A percentile compares a stretch with the other conserved stretches of the same genome.
Conservation (phyloP, 2,113 vertebrate species). For the Danio rerio region GRCz12tu NC_133179.1:13418501-13419000, state of each 20-base stretch:
- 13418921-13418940: constrained; percentile 63
- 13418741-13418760: not conserved
- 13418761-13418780: not conserved
- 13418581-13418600: constrained; percentile 82
- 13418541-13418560: constrained; percentile 76
- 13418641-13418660: constrained; percentile 80
- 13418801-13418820: constrained; percentile 36
- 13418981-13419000: constrained; percentile 64
- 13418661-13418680: constrained; percentile 8
- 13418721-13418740: not conserved
- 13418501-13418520: not conserved
- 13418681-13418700: not conserved
- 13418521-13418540: constrained; percentile 70
- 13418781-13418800: not conserved
- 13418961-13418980: constrained; percentile 70
- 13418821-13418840: constrained; percentile 58
- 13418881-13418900: constrained; percentile 55
- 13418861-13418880: constrained; percentile 62
- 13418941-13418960: constrained; percentile 65
- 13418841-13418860: constrained; percentile 53
- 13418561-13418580: constrained; percentile 86
- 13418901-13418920: constrained; percentile 41
- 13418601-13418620: constrained; percentile 82
- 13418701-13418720: constrained; percentile 1
- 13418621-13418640: constrained; percentile 83